Base-by-base conservation (phyloP, 2,888 invertebrate species). In the Yponomeuta malinellus region DNA sequence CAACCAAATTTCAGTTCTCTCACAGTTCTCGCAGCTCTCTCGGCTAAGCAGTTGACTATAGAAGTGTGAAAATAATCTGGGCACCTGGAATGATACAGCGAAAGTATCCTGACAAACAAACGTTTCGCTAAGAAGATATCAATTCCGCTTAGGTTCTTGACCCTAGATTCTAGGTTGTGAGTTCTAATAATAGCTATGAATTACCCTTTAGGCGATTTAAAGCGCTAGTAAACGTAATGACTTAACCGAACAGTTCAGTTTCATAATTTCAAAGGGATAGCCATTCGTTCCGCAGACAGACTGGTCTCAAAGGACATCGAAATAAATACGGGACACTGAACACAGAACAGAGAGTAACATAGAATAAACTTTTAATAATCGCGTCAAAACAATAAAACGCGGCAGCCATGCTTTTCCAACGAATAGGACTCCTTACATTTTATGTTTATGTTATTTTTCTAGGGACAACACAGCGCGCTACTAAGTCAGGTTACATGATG, bases 391-490 rank as follows among this genome's bases (percentile, higher is more conserved):
- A 59, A 59, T 59, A 59, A 59, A 59, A 5, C 12, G 15, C 52
- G 15, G 5, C 12, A 5, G 15, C 15, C 52, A 1, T 12, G 15
- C 23, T 23, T 23, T 23, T 23, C 23, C 23, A 23, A 23, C 15
- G 52, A 59, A 59, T 59, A 15, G 3, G 12, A 31, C 10, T 12
- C 9, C 29, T 52, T 68, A 48, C 48, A 31, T 68, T 68, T 52
- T 68, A 52, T 68, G 68, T 31, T 68, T 37, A 52, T 68, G 52
- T 29, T 3, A 15, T 59, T 68, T 68, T 48, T 23, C 4, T 43
- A 48, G 43, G 8, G 68, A 68, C 10, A 68, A 52, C 10, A 48
- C 68, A 23, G 48, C 48, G 68, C 10, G 10, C 10, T 29, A 33
- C 10, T 68, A 23, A 48, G 29, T 5, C 48, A 48, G 10, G 23